phyloP scores from a whole-genome alignment of 2,797 vertebrate genomes.

The Steatocranus sp. region DNA sequence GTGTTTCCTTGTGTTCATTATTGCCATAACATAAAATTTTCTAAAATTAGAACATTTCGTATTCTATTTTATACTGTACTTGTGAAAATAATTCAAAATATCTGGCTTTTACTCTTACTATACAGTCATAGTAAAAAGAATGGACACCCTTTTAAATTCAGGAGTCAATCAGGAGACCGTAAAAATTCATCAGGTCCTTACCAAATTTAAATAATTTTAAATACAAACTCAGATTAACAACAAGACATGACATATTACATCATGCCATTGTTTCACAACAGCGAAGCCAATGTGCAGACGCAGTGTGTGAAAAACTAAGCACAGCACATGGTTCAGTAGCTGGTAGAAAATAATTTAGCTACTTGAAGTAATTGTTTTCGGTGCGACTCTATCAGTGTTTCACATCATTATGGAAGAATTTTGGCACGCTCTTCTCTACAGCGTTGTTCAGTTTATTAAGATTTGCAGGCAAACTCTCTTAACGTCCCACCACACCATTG shows the following conservation, averaged over 20 bases:
- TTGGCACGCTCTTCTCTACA: background rate
- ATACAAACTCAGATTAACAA: background rate
- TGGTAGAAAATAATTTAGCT: background rate
- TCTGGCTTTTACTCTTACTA: background rate
- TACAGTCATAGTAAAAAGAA: background rate
- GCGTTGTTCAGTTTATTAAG: background rate
- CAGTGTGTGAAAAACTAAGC: background rate
- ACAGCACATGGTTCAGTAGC: background rate
- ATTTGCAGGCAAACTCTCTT: background rate
- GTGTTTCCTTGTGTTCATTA: background rate
- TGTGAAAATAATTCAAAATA: background rate
- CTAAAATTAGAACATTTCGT: background rate
- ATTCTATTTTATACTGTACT: background rate
- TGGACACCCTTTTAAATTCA: background rate
- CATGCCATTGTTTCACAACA: background rate
- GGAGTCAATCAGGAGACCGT: background rate
- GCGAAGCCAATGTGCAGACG: accelerated
- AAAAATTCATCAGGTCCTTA: background rate
- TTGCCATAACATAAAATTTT: background rate
- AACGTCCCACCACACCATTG: background rate
- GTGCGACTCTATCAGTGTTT: background rate
- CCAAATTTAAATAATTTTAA: background rate
- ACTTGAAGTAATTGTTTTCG: background rate
- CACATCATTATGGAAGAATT: background rate
- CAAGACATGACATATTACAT: background rate